A percentile compares a stretch with the other conserved stretches of the same genome.
phyloP scores from a whole-genome alignment of 1,140 invertebrate genomes.

The Magallana gigas region DNA sequence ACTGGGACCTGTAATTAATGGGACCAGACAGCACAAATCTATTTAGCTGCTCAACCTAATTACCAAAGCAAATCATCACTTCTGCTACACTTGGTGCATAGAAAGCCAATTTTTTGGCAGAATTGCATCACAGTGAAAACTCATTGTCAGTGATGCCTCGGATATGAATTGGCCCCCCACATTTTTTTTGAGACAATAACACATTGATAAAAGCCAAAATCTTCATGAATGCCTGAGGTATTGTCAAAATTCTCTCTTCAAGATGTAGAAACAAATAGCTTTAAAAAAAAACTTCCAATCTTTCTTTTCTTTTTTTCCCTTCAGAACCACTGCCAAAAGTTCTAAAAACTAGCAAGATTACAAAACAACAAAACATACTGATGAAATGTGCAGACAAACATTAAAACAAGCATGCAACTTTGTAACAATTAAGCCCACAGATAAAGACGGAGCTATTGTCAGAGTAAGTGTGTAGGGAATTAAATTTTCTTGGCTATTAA shows the following conservation, averaged over 20 bases:
- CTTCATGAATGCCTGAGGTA: neutral
- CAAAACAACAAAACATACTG: neutral
- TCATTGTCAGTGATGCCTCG: neutral
- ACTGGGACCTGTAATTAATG: constrained; percentile 18
- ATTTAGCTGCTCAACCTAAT: constrained; percentile 19
- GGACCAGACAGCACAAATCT: constrained; percentile 10
- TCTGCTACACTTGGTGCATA: constrained; percentile 2
- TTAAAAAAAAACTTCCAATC: neutral
- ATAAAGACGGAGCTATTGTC: no score
- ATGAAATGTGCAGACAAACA: neutral
- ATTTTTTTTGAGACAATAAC: neutral
- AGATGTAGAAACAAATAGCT: neutral
- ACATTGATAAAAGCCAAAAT: neutral
- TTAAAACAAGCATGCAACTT: neutral
- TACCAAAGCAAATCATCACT: neutral
- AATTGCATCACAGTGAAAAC: neutral
- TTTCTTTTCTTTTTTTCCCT: no score
- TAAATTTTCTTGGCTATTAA: no score
- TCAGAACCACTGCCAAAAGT: constrained; percentile 9
- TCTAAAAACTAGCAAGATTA: neutral
- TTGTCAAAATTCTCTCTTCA: neutral
- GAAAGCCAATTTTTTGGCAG: neutral
- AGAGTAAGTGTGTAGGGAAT: no score
- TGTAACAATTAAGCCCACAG: no score
- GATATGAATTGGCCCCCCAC: neutral